phyloP scores from a whole-genome alignment of 2,888 invertebrate species.

The Luperina testacea region DNA sequence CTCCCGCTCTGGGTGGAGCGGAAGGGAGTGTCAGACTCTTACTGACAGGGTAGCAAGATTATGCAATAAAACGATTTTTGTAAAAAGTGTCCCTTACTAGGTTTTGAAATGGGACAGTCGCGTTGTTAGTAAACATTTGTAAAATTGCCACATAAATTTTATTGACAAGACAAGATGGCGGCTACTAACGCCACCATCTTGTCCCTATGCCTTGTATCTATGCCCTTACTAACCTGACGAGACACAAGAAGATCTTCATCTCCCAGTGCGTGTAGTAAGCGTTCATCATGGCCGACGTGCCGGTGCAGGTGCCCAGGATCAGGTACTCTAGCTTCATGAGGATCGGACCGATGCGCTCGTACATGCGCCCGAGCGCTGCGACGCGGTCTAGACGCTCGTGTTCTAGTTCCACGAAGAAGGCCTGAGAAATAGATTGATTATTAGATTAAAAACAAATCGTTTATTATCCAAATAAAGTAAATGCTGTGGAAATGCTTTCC shows the following conservation, averaged over 20 bases:
- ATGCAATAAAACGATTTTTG: too few species aligned
- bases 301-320: conserved; percentile 94
- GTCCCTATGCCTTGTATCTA: not conserved
- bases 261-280: conserved; percentile 96
- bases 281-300: conserved; percentile 93
- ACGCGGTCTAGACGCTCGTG: conserved; percentile 92
- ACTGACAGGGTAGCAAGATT: too few species aligned
- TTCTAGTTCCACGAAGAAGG: conserved; percentile 93
- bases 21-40: too few species aligned
- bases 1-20: too few species aligned
- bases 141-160: not conserved
- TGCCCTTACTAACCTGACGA: conserved; percentile 66
- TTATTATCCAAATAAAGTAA: not conserved
- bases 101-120: too few species aligned
- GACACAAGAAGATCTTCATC: conserved; percentile 91
- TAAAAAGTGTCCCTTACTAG: too few species aligned
- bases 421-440: conserved; percentile 78
- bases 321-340: conserved; percentile 96
- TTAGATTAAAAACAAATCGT: not conserved
- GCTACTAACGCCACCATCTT: too few species aligned
- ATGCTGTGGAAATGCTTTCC: too few species aligned
- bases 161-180: not conserved
- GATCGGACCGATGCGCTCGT: conserved; percentile 94
- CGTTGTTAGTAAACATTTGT: not conserved
- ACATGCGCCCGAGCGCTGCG: conserved; percentile 92